phyloP scores from a whole-genome alignment of 2,888 invertebrate species.

The Eristalis pertinax region DNA sequence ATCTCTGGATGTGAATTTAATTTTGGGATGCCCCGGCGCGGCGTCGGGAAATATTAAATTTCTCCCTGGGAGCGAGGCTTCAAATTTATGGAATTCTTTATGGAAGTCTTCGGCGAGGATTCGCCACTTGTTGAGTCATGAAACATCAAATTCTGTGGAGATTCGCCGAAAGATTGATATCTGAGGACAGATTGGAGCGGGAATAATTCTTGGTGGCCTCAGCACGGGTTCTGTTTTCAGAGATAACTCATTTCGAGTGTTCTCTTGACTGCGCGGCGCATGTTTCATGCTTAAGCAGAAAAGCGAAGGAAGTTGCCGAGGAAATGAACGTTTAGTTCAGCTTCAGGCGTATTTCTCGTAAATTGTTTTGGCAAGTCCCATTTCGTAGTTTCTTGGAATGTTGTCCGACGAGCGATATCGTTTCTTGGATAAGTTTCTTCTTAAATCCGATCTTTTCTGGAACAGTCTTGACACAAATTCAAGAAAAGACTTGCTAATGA shows the following conservation, averaged over 20 bases:
- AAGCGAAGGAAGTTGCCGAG: too few species aligned
- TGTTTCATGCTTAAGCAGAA: not conserved
- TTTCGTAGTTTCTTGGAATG: too few species aligned
- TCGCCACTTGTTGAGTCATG: not conserved
- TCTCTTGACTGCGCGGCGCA: not conserved
- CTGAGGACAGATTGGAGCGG: not conserved
- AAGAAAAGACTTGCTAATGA: too few species aligned
- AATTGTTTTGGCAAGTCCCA: too few species aligned
- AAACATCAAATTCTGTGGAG: not conserved
- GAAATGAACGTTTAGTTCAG: not conserved
- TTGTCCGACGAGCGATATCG: too few species aligned
- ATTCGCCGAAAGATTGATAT: not conserved
- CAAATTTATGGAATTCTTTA: not conserved
- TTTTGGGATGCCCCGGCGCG: not conserved
- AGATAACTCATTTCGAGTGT: not conserved
- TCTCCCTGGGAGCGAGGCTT: not conserved
- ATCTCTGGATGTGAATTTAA: conserved; percentile 12
- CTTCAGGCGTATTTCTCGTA: too few species aligned
- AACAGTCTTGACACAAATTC: too few species aligned
- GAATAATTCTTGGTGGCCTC: not conserved
- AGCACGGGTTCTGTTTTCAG: not conserved
- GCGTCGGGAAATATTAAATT: not conserved
- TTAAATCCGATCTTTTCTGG: too few species aligned
- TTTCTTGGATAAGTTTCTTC: too few species aligned
- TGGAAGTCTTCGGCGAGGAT: not conserved